Evolutionary conservation across 2,888 invertebrate species (phyloP), one percentile per base, ranked within the genome.

Genomic region (Tachystola acroxantha): DNA sequence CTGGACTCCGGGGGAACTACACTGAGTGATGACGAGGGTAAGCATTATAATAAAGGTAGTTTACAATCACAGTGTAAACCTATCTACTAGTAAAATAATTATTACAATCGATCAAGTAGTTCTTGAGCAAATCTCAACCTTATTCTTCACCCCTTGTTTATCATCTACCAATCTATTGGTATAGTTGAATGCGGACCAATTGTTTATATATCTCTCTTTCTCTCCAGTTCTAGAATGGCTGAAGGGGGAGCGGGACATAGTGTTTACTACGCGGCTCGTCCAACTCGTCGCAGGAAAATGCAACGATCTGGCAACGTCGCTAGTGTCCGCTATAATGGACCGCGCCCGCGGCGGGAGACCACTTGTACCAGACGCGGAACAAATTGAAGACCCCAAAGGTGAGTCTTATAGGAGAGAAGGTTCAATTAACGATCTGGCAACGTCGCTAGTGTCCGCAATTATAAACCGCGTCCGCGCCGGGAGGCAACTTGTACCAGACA

Each of bases 241-340:
- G 64, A 86, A 80, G 49, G 81, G 88, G 53, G 91, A 92, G 73
- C 88, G 88, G 40, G 89, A 88, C 30, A 80, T 88, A 49, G 77
- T 90, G 63, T 81, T 91, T 57, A 81, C 88, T 59, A 86, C 88
- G 70, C 85, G 91, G 47, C 76, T 92, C 46, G 89, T 89, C 40
- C 89, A 90, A 67, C 82, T 91, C 48, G 88, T 89, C 53, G 82
- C 89, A 53, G 87, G 89, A 40, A 88, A 88, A 12, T 88, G 89
- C 77, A 88, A 88, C 68, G 91, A 91, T 64, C 73, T 91, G 44
- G 91, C 91, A 46, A 74, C 90, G 37, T 66, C 81, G 43, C 88
- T 92, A 41, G 87, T 89, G 20, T 66, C 87, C 37, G 88, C 89
- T 10, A 87, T 91, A 48, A 85, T 89, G 65, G 80, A 85, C 48